phyloP scores from a whole-genome alignment of 2,888 invertebrate genomes.

The Limnephilus auricula region DNA sequence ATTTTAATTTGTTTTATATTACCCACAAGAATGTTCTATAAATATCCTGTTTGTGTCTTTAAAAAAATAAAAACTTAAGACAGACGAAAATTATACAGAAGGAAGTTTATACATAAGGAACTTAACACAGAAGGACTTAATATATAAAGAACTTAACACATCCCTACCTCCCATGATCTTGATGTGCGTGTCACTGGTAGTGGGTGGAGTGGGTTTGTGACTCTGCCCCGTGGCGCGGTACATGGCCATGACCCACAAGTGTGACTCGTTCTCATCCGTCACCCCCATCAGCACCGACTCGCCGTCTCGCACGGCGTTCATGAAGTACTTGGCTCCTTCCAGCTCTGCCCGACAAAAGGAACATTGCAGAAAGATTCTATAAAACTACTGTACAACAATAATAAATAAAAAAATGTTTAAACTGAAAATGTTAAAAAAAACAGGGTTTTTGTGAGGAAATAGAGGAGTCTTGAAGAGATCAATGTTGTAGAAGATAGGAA shows the following conservation, averaged over 20 bases:
- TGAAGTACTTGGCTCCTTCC: conserved; percentile 96
- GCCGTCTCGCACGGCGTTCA: conserved; percentile 98
- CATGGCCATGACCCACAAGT: conserved; percentile 99
- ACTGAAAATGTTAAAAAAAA: too few relatives aligned
- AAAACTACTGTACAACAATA: neutral
- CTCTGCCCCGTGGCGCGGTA: conserved; percentile 99
- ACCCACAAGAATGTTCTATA: too few relatives aligned
- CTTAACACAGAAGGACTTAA: too few relatives aligned
- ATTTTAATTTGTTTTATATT: too few relatives aligned
- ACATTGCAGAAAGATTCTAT: neutral
- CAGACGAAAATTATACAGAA: neutral
- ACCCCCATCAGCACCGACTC: conserved; percentile 97
- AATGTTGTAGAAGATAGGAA: too few relatives aligned
- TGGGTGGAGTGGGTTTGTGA: conserved; percentile 98
- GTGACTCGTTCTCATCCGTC: conserved; percentile 98
- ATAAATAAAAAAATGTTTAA: too few relatives aligned
- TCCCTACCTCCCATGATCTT: conserved; percentile 91
- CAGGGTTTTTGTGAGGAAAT: too few relatives aligned
- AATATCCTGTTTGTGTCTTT: too few relatives aligned
- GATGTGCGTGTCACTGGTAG: conserved; percentile 83
- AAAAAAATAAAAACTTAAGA: too few relatives aligned
- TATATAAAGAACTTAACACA: neutral
- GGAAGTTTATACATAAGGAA: too few relatives aligned
- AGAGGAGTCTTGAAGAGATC: too few relatives aligned
- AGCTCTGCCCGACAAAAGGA: conserved; percentile 80